Base-by-base conservation (phyloP, 2,888 invertebrate genomes). In the Molorchus minor region DNA sequence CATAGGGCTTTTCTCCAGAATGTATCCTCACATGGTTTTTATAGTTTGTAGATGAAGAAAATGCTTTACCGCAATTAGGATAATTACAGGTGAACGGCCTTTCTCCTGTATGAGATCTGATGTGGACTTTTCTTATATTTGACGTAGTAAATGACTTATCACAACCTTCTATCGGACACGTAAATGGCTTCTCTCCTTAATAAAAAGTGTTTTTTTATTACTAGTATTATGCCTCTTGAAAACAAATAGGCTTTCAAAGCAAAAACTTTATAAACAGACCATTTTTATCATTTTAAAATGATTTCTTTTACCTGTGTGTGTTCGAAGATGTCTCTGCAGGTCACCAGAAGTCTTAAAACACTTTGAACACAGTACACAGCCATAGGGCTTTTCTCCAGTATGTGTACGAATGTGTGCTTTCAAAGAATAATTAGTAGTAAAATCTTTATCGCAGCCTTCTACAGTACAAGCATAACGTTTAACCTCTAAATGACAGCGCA, bases 11-110 rank as follows among this genome's bases (percentile, higher is more conserved):
- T 73, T 88, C 88, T 15, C 88, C 88, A 38, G 87, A 87, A 77
- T 88, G 88, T 70, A 88, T 88, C 56, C 89, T 79, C 65, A 87
- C 82, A 71, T 89, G 89, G 75, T 88, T 88, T 73, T 87, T 88
- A 70, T 85, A 87, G 76, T 89, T 89, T 3, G 88, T 88, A 5
- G 87, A 86, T 33, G 87, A 87, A 1, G 88, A 85, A 78, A 89
- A 89, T 0, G 86, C 84, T 75, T 87, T 84, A 1, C 83, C 84
- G 76, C 88, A 89, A 56, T 82, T 82, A 5, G 81, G 81, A 64
- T 85, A 82, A 4, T 81, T 79, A 70, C 89, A 89, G 21, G 83
- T 81, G 71, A 87, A 89, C 0, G 88, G 88, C 15, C 87, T 78
- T 76, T 88, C 87, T 0, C 88, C 88, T 0, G 88, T 88, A 73